phyloP scores from a whole-genome alignment of 2,113 vertebrate species.

The Antechinus flavipes region DNA sequence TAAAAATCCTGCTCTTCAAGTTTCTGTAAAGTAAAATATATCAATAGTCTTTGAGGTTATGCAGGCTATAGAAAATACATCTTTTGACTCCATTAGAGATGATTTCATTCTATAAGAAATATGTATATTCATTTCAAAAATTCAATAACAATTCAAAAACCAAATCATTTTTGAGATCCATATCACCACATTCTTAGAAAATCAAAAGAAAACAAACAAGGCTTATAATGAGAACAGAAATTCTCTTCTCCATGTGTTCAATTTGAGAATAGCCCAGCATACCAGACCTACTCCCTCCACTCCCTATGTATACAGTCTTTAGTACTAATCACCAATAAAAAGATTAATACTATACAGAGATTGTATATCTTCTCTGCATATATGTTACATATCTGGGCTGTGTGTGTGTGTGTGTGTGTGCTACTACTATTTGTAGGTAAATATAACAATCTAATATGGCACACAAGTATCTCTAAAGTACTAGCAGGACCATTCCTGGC shows the following conservation, averaged over 20 bases:
- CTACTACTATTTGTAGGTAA: not conserved
- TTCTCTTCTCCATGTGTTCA: not conserved
- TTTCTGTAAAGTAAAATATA: constrained; percentile 51
- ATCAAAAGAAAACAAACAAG: not conserved
- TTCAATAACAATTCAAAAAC: constrained; percentile 27
- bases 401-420: not conserved
- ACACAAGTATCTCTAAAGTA: not conserved
- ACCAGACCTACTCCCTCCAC: not conserved
- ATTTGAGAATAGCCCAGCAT: not conserved
- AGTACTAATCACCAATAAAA: not conserved
- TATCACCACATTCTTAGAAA: constrained; percentile 35
- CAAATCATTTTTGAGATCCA: constrained; percentile 1
- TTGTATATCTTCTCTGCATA: not conserved
- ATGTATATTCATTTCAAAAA: constrained; percentile 30
- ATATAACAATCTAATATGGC: not conserved
- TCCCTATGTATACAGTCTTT: not conserved
- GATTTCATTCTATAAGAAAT: constrained; percentile 44
- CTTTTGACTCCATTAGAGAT: constrained; percentile 50
- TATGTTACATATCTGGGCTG: not conserved
- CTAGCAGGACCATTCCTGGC: not conserved
- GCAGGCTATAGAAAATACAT: constrained; percentile 38
- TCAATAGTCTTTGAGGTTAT: constrained; percentile 38
- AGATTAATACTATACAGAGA: not conserved
- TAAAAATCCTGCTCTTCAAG: constrained; percentile 48
- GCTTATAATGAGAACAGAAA: not conserved